phyloP scores from a whole-genome alignment of 2,888 invertebrate species.

The Amphipoea lucens region DNA sequence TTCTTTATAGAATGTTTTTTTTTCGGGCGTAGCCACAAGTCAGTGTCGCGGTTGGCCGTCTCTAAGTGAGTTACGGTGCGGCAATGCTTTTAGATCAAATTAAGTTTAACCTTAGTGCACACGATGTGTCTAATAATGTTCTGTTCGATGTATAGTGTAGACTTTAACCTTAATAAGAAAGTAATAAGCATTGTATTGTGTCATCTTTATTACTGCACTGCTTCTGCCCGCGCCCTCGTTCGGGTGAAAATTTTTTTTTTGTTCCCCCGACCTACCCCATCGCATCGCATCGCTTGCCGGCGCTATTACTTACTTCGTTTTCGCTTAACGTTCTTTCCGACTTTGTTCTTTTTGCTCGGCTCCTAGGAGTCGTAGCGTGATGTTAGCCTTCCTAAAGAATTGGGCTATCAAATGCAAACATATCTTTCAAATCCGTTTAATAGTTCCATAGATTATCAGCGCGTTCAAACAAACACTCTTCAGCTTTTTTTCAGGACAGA shows the following conservation, averaged over 20 bases:
- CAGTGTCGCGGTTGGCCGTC: constrained; percentile 72
- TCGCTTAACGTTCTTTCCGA: neutral
- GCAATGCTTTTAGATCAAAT: constrained; percentile 79
- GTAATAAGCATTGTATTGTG: neutral
- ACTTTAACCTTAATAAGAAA: neutral
- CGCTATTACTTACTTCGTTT: neutral
- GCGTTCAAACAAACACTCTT: neutral
- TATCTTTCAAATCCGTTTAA: neutral
- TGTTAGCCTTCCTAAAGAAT: neutral
- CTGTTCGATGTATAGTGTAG: constrained; percentile 17
- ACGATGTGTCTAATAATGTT: constrained; percentile 59
- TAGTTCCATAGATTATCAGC: neutral
- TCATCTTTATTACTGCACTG: neutral
- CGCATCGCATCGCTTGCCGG: neutral
- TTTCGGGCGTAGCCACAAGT: constrained; percentile 76
- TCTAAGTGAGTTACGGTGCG: constrained; percentile 75
- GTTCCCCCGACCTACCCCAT: neutral
- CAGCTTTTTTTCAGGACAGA: neutral
- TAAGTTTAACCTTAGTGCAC: constrained; percentile 74
- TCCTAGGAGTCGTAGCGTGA: neutral
- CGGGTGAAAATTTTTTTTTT: no score
- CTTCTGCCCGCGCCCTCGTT: no score
- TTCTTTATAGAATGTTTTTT: constrained; percentile 83
- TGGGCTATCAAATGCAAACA: neutral
- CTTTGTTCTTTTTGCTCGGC: neutral